Base-by-base conservation (phyloP, 1,140 invertebrate species). In the Nomia melanderi region DNA sequence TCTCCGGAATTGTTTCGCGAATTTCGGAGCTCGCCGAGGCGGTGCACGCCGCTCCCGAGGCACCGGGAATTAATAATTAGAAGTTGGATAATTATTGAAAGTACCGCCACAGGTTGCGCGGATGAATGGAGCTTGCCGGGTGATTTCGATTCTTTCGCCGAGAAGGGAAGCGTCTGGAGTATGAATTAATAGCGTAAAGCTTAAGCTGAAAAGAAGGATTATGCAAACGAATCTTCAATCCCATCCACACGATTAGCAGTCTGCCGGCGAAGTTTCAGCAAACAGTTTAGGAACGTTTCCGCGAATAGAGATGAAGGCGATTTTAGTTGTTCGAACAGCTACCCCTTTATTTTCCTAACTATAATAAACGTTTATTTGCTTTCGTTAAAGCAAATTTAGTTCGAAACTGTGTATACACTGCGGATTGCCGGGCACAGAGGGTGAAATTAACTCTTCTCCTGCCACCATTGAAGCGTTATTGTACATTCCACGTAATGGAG, bases 361-460 rank as follows among this genome's bases (percentile, higher is more conserved):
- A 6, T 57, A 29, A 57, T 57, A 57, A 57, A 31, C 27, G 47
- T 50, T 50, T 36, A 36, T 36, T 36, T 50, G 47, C 47, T 17
- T 50, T 20, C 47, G 47, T 50, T 50, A 50, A 50, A 50, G 47
- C 47, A 50, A 50, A 50, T 50, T 50, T 50, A 50, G 47, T 50
- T 50, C 47, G 47, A 50, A 50, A 50, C 47, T 50, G 47, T 17
- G 47, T n/a, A 50, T n/a, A 50, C 47, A n/a, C 20, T n/a, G 47
- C 47, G 20, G 47, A 50, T 50, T 50, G 47, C n/a, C 47, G n/a
- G n/a, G n/a, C n/a, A 50, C n/a, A 50, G 47, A n/a, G 47, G 47
- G 0, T 50, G n/a, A 50, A 50, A 50, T 50, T 50, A 50, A 50
- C 47, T 50, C 47, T 50, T 50, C 47, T 17, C 20, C 20, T 5